These are phyloP conservation scores for Hemiprocne comata DNA, from an alignment of 2,113 vertebrate species.

Conservation along the genomic window DNA sequence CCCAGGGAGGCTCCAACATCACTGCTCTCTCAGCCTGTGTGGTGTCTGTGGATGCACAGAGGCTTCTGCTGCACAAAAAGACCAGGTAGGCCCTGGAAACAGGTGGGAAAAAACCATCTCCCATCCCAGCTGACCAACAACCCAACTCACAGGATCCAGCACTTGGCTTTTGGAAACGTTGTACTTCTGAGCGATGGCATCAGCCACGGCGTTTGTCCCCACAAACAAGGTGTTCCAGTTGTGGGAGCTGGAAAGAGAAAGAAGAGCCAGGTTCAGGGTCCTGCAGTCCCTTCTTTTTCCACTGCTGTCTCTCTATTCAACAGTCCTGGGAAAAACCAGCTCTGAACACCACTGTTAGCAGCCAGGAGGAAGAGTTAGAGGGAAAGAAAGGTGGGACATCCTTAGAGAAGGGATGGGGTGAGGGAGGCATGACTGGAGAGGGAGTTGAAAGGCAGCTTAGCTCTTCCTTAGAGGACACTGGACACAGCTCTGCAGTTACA, in stretches of 20 bases:
- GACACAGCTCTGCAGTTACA: background rate
- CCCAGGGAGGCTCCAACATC: background rate
- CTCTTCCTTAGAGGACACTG: background rate
- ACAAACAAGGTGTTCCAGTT: conserved; percentile 96
- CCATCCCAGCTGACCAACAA: background rate
- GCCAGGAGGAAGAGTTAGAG: background rate
- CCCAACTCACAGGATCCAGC: conserved; percentile 89
- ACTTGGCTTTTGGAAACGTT: conserved; percentile 94
- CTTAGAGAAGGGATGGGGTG: background rate
- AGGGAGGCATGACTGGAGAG: background rate
- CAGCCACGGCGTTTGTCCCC: conserved; percentile 91
- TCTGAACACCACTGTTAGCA: background rate
- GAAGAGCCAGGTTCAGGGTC: background rate
- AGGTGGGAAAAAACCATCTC: background rate
- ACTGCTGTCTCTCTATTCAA: background rate
- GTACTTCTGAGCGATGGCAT: conserved; percentile 93
- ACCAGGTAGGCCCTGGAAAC: background rate
- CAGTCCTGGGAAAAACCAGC: background rate
- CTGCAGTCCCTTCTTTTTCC: background rate
- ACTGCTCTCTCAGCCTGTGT: background rate
- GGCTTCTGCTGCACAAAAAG: background rate
- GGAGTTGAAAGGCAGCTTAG: background rate
- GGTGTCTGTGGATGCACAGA: fast-evolving
- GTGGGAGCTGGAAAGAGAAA: conserved; percentile 82
- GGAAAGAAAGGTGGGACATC: background rate